Percentiles rank a stretch among this genome's conserved stretches.
These are phyloP conservation scores for Panonychus citri DNA, from an alignment of 1,140 invertebrate species.

Conservation along the genomic window DNA sequence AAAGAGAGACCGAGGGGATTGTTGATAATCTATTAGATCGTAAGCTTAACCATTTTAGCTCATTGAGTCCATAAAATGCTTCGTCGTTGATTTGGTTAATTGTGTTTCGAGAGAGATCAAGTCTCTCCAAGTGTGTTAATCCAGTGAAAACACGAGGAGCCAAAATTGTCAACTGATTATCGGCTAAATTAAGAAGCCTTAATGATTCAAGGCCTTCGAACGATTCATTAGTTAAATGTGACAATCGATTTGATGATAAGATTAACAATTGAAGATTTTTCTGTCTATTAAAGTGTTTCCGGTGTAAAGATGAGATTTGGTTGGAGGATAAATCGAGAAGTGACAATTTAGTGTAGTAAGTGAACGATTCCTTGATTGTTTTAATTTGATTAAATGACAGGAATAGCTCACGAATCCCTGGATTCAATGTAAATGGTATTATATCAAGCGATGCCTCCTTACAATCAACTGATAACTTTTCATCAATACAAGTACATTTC, in stretches of 20 bases:
- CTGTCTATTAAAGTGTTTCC: conserved; percentile 45
- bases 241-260: conserved; percentile 12
- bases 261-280: conserved; percentile 32
- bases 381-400: conserved; percentile 63
- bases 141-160: conserved; percentile 46
- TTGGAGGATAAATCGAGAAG: conserved; percentile 62
- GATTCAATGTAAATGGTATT: conserved; percentile 69
- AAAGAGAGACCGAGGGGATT: conserved; percentile 26
- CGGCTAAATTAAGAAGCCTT: conserved; percentile 50
- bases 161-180: conserved; percentile 54
- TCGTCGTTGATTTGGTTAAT: conserved; percentile 50
- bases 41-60: conserved; percentile 49
- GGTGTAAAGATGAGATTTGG: conserved; percentile 44
- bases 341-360: conserved; percentile 57
- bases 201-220: conserved; percentile 37
- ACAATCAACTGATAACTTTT: conserved; percentile 60
- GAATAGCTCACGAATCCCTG: conserved; percentile 54
- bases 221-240: conserved; percentile 37
- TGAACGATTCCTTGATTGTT: conserved; percentile 56
- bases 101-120: conserved; percentile 64
- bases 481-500: conserved; percentile 59
- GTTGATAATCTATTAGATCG: conserved; percentile 56
- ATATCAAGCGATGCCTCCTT: conserved; percentile 58
- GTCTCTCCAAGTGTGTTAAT: conserved; percentile 47
- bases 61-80: conserved; percentile 48